phyloP scores from a whole-genome alignment of 2,888 invertebrate species.

The Xestia ashworthii region DNA sequence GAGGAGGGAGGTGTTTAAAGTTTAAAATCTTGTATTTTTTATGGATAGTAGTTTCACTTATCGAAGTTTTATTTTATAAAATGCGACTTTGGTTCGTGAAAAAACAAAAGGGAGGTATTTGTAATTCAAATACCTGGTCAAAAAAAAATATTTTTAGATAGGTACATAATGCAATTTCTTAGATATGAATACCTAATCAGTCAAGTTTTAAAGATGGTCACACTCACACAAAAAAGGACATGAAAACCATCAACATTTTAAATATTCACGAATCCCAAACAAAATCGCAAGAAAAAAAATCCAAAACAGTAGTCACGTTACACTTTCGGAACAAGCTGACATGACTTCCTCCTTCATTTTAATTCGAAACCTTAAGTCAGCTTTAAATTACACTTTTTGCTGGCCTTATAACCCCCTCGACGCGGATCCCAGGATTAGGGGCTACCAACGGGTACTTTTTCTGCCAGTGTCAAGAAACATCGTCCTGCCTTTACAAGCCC shows the following conservation, averaged over 20 bases:
- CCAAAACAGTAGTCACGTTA: constrained; percentile 49
- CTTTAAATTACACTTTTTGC: constrained; percentile 90
- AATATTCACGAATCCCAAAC: not conserved
- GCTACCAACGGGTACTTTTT: constrained; percentile 87
- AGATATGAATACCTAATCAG: not conserved
- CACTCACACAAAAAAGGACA: not conserved
- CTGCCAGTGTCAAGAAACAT: constrained; percentile 88
- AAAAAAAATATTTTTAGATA: not conserved
- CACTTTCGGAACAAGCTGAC: constrained; percentile 61
- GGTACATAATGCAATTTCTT: not conserved
- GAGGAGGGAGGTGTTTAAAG: no score
- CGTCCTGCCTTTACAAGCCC: constrained; percentile 89
- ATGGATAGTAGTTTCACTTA: not conserved
- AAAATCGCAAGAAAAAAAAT: constrained; percentile 12
- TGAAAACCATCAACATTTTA: not conserved
- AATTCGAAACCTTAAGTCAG: constrained; percentile 90
- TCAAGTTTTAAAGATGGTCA: not conserved
- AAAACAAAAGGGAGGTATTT: not conserved
- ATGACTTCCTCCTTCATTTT: constrained; percentile 84
- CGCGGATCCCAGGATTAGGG: constrained; percentile 85
- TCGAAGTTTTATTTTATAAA: not conserved
- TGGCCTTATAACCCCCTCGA: constrained; percentile 87
- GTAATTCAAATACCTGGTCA: not conserved
- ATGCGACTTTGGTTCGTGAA: not conserved
- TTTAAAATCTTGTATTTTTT: not conserved